phyloP scores from a whole-genome alignment of 2,113 vertebrate species.

The Thomomys bottae region DNA sequence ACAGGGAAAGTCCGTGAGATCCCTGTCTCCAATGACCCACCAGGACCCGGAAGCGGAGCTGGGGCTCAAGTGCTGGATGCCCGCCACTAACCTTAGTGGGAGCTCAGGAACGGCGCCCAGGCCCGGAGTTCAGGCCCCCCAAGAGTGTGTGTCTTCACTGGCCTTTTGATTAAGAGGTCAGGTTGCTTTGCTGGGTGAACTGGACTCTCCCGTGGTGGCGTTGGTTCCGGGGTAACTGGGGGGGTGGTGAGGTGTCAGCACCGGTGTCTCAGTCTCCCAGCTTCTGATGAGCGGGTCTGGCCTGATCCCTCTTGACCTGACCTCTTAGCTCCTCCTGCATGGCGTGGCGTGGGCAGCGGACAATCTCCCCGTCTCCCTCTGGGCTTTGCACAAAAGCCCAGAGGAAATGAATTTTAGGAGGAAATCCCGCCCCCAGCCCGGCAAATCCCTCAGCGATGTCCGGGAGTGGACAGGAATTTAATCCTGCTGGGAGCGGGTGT shows the following conservation, averaged over 20 bases:
- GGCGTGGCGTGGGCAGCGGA: not conserved
- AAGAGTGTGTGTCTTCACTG: not conserved
- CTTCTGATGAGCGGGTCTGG: not conserved
- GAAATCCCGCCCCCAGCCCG: not conserved
- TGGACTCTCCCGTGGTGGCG: not conserved
- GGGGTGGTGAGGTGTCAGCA: not conserved
- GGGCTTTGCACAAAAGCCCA: not conserved
- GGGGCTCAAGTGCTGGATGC: no score
- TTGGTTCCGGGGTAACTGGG: not conserved
- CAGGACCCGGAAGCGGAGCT: no score
- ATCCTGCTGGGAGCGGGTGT: not conserved
- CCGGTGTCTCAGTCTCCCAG: not conserved
- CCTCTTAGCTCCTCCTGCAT: no score
- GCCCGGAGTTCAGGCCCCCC: no score
- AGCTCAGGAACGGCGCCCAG: no score
- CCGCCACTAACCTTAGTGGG: no score
- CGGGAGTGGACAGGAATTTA: not conserved
- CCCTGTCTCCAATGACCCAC: no score
- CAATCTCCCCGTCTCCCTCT: fast-evolving
- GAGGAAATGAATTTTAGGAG: conserved; percentile 7
- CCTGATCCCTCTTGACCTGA: not conserved
- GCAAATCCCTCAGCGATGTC: not conserved
- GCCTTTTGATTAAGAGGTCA: not conserved
- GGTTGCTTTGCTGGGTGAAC: not conserved
- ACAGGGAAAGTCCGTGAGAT: no score